Conservation (phyloP, 2,888 invertebrate genomes). For the Brenthis ino region DNA sequence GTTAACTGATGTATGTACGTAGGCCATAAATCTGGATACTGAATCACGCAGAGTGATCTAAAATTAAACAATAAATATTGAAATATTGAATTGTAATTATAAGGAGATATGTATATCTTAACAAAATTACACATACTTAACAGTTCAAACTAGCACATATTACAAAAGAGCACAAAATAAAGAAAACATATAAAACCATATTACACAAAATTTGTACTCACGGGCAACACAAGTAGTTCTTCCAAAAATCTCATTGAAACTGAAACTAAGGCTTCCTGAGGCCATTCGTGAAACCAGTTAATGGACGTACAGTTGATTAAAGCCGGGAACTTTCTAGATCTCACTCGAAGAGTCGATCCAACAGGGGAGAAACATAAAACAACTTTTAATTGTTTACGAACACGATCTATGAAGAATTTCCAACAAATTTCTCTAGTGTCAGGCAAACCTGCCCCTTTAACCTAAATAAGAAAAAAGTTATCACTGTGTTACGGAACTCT, state of each 20-base stretch:
- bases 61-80: conserved; percentile 38
- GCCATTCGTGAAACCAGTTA: conserved; percentile 99
- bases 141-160: neutral
- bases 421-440: conserved; percentile 98
- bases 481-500: neutral
- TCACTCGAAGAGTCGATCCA: conserved; percentile 93
- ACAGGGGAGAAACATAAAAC: conserved; percentile 99
- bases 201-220: conserved; percentile 58
- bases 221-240: conserved; percentile 90
- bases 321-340: conserved; percentile 97
- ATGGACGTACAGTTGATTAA: conserved; percentile 97
- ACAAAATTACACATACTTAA: too few species aligned
- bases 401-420: conserved; percentile 98
- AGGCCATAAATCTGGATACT: conserved; percentile 96
- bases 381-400: conserved; percentile 93
- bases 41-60: conserved; percentile 89
- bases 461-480: conserved; percentile 59
- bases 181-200: neutral
- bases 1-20: conserved; percentile 96
- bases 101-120: too few species aligned
- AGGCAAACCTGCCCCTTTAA: conserved; percentile 93
- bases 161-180: neutral
- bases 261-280: conserved; percentile 97
- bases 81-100: neutral
- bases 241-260: conserved; percentile 94